Base-by-base conservation (phyloP, 2,888 invertebrate species). In the Argynnis bischoffii region DNA sequence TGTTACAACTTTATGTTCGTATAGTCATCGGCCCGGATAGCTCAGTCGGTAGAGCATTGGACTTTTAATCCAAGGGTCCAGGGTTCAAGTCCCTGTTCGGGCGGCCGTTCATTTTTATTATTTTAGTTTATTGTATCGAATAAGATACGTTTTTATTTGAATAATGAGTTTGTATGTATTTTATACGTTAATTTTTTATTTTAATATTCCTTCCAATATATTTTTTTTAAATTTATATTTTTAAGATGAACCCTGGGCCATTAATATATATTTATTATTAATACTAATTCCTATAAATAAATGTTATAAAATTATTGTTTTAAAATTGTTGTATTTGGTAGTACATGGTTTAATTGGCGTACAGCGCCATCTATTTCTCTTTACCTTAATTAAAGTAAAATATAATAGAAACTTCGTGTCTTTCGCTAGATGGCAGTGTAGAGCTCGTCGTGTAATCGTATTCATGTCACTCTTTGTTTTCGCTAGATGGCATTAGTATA, bases 31-130 rank as follows among this genome's bases (percentile, higher is more conserved):
- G 93, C 93, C 93, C 93, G 92, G 92, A 92, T 93, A 92, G 93
- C 93, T 92, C 92, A 93, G 92, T 93, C 92, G 93, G 92, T 93
- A 93, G 92, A 92, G 93, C 92, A 92, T 92, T 91, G 92, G 92
- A 91, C 92, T 92, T 91, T 90, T 93, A 92, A 92, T 92, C 93
- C 92, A 92, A 92, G 93, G 92, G 92, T 93, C 92, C 92, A 92
- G 92, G 92, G 93, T 93, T 93, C 93, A 92, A 93, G 92, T 93
- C 93, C 92, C 92, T 92, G 92, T 92, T 92, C 91, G 93, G 92
- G 92, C 90, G 92, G 74, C 3, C 50, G 2, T 1, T 18, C 71
- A 79, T 81, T 82, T 66, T 70, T 66, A 31, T 57, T 63, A 59
- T 13, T 50, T 41, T 13, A 41, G 6, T 16, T 55, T 18, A 26